Percentiles rank a stretch among this genome's conserved stretches.
phyloP scores from a whole-genome alignment of 35 echinoderm and acorn worm genomes.

The Strongylocentrotus purpuratus region DNA sequence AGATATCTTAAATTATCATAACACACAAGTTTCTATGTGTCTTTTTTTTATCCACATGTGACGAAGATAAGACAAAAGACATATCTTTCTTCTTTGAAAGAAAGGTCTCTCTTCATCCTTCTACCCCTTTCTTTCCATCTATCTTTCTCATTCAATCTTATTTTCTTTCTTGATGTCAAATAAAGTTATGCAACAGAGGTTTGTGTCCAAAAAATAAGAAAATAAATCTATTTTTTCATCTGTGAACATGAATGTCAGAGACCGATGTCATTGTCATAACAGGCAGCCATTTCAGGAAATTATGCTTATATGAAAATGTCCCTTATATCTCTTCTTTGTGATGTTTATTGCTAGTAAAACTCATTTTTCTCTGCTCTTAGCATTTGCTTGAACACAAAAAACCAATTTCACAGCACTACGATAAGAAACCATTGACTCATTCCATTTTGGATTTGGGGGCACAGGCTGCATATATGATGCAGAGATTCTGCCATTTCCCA shows the following conservation, averaged over 20 bases:
- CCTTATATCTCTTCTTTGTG: too few relatives aligned
- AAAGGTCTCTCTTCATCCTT: not conserved
- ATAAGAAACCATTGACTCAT: not conserved
- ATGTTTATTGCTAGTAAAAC: not conserved
- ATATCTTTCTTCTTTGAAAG: too few relatives aligned
- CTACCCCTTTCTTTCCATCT: not conserved
- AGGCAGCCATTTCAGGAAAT: not conserved
- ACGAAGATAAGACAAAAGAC: too few relatives aligned
- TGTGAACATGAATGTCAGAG: not conserved
- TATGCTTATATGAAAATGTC: not conserved
- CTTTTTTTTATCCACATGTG: too few relatives aligned
- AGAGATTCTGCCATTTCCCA: slow-evolving; percentile 1
- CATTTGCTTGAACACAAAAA: not conserved
- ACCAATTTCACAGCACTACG: not conserved
- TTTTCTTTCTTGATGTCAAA: not conserved
- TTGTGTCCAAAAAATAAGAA: not conserved
- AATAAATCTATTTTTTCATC: not conserved
- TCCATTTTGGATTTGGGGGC: not conserved
- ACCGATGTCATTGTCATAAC: not conserved
- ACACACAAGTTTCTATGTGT: too few relatives aligned
- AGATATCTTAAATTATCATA: too few relatives aligned
- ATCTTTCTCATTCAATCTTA: not conserved
- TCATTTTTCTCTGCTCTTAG: not conserved
- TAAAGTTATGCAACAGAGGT: not conserved
- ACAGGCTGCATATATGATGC: not conserved